A percentile compares a stretch with the other conserved stretches of the same genome.
Evolutionary conservation across 2,113 vertebrate species (phyloP).

Genomic region (Penelope pileata): DNA sequence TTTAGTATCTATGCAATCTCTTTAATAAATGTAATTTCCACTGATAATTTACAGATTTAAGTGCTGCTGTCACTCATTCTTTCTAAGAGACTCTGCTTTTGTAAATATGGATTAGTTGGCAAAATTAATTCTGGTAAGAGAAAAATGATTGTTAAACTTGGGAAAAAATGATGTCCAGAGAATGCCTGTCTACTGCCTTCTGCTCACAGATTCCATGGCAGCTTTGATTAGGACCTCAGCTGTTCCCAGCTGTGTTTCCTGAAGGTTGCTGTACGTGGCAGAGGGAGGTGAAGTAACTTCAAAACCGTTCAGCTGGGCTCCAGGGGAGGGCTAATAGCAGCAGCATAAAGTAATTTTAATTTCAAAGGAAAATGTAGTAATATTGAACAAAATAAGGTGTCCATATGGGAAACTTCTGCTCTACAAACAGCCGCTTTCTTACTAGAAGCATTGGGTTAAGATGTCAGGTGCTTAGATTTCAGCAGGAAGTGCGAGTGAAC

Average conservation of each 20-base stretch:
- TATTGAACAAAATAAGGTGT: not conserved
- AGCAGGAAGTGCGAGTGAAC: not conserved
- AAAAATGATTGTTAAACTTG: not conserved
- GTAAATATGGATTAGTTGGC: not conserved
- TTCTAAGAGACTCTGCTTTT: not conserved
- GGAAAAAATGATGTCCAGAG: not conserved
- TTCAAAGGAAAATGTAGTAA: not conserved
- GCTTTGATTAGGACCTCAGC: not conserved
- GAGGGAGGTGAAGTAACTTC: not conserved
- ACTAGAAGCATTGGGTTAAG: not conserved
- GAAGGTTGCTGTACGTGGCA: not conserved
- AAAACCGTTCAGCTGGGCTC: not conserved
- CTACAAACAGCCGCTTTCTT: not conserved
- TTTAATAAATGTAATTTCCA: constrained; percentile 18
- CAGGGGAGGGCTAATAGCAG: not conserved
- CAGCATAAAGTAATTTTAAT: not conserved
- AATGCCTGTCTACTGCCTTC: not conserved
- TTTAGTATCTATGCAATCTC: not conserved
- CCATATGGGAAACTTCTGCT: not conserved
- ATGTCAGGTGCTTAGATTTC: not conserved
- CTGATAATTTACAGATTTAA: not conserved
- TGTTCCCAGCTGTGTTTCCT: not conserved
- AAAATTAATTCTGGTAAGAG: not conserved
- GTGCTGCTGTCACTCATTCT: not conserved
- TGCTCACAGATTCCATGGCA: not conserved